Evolutionary conservation across 2,113 vertebrate genomes (phyloP), one percentile per base, ranked within the genome.

Genomic region (Malurus elegans): DNA sequence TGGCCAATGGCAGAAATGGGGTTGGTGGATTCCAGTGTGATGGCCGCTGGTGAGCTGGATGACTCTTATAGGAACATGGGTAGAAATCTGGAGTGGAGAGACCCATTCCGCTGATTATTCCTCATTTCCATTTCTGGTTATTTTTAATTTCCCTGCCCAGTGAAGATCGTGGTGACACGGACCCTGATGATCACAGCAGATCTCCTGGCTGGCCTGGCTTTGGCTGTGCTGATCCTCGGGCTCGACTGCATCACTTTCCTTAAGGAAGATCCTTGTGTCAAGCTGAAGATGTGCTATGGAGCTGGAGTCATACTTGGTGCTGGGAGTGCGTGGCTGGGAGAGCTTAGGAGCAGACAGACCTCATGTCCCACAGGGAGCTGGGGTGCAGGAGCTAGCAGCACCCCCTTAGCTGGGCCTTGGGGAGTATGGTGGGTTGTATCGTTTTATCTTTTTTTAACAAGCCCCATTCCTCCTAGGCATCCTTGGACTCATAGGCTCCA

Each of bases 141-240:
- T 10, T 58, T 65, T 64, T 24, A 11, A 38, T 40, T 45, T 64
- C 34, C 14, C 40, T 51, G 24, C 50, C 14, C 94, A 98, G 97
- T 97, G 95, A 98, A 98, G 84, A 97, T 98, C 0, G 97, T 98
- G 89, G 96, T 97, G 88, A 97, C 97, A 0, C 95, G 98, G 56
- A 96, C 97, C 2, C 89, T 98, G 79, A 95, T 98, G 96, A 98
- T 98, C 93, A 58, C 91, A 2, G 97, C 97, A 0, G 97, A 98
- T 67, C 92, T 98, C 76, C 81, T 98, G 92, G 96, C 96, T 23
- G 96, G 96, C 74, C 96, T 97, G 44, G 97, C 97, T 25, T 57
- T 98, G 88, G 86, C 90, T 18, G 20, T 31, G 3, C 51, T 98
- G 79, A 48, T 97, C 14, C 92, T 97, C 6, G 97, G 97, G 8